Percentiles rank a stretch among this genome's conserved stretches.
These are phyloP conservation scores for Chloromyia formosa DNA, from an alignment of 2,888 invertebrate genomes.

Conservation along the genomic window DNA sequence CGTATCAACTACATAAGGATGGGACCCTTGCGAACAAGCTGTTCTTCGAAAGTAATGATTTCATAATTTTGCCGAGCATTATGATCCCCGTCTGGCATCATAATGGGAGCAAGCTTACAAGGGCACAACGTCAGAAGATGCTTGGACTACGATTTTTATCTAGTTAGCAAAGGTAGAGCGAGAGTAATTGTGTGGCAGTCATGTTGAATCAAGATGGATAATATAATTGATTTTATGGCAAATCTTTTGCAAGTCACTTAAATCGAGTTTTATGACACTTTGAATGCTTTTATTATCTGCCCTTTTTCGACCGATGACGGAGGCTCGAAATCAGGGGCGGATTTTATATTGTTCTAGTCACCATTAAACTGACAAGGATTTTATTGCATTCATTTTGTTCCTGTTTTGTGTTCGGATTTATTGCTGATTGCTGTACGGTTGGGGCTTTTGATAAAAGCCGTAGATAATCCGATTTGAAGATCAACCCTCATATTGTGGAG, in stretches of 20 bases:
- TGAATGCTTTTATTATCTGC: background rate
- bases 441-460: background rate
- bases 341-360: background rate
- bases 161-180: no score
- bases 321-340: no score
- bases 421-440: background rate
- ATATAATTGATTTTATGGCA: conserved; percentile 12
- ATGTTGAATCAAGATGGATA: background rate
- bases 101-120: background rate
- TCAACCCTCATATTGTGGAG: no score
- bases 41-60: background rate
- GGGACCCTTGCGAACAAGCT: background rate
- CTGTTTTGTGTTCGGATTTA: background rate
- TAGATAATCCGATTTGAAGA: no score
- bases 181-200: no score
- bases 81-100: no score
- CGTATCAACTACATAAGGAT: background rate
- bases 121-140: no score
- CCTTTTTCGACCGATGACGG: background rate
- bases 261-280: conserved; percentile 13
- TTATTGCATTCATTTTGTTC: background rate
- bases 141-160: no score
- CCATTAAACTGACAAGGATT: background rate
- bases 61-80: conserved; percentile 7
- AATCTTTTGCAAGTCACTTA: conserved; percentile 17